These are phyloP conservation scores for Syrista parreyssii DNA, from an alignment of 2,888 invertebrate genomes.

Conservation along the genomic window DNA sequence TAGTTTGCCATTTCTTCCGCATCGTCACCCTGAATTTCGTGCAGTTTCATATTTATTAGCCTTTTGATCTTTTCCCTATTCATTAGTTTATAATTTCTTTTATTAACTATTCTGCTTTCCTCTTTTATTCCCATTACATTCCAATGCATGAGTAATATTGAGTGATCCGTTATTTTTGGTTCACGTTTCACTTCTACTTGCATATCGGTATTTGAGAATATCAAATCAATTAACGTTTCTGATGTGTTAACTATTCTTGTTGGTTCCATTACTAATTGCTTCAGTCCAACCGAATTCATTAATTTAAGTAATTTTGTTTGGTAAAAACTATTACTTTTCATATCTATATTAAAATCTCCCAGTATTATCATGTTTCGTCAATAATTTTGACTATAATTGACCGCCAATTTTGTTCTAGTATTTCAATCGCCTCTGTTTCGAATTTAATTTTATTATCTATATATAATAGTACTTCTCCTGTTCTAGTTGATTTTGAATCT, in stretches of 20 bases:
- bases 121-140: background rate
- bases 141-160: background rate
- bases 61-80: background rate
- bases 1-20: background rate
- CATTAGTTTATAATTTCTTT: background rate
- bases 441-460: conserved; percentile 17
- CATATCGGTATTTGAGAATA: background rate
- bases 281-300: conserved; percentile 1
- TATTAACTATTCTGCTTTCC: background rate
- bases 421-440: conserved; percentile 8
- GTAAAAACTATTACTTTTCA: background rate
- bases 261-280: conserved; percentile 10
- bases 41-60: background rate
- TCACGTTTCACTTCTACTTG: conserved; percentile 1
- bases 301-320: background rate
- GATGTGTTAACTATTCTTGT: conserved; percentile 12
- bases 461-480: conserved; percentile 13
- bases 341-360: too few species aligned
- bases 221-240: conserved; percentile 11
- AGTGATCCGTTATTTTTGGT: conserved; percentile 12
- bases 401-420: conserved; percentile 13
- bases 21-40: background rate
- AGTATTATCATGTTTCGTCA: background rate
- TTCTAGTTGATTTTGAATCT: conserved; percentile 7
- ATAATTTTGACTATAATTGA: conserved; percentile 7